A percentile compares a stretch with the other conserved stretches of the same genome.
phyloP scores from a whole-genome alignment of 2,888 invertebrate genomes.

The Morpho helenor region DNA sequence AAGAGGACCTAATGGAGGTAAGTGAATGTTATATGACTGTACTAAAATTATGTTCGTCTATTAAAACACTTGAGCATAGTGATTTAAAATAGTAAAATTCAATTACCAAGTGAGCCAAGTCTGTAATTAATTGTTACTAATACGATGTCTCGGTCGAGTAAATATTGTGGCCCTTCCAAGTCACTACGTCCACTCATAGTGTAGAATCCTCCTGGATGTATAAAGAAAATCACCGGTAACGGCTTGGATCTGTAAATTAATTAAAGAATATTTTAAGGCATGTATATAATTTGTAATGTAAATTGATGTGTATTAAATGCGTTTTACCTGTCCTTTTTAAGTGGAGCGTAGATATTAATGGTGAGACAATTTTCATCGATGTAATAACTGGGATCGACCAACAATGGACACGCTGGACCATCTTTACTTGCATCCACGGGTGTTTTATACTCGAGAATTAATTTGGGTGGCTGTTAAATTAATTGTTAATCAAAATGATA shows the following conservation, averaged over 20 bases:
- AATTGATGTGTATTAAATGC: too few relatives aligned
- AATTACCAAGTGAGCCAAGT: conserved; percentile 59
- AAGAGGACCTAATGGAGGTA: neutral
- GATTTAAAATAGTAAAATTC: neutral
- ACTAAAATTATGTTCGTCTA: too few relatives aligned
- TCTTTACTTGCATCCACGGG: conserved; percentile 79
- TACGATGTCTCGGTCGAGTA: conserved; percentile 80
- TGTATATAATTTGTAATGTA: neutral
- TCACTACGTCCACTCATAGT: conserved; percentile 74
- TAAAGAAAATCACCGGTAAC: conserved; percentile 80
- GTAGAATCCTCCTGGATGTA: conserved; percentile 82
- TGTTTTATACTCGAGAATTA: conserved; percentile 67
- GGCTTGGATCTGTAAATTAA: conserved; percentile 11
- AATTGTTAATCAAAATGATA: neutral
- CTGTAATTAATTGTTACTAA: conserved; percentile 81
- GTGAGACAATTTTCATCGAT: conserved; percentile 82
- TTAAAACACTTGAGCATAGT: neutral
- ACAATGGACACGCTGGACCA: conserved; percentile 78
- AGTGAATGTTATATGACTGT: neutral
- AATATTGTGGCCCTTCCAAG: conserved; percentile 75
- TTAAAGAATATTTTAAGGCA: neutral
- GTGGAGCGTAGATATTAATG: conserved; percentile 79
- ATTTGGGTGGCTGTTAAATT: conserved; percentile 63
- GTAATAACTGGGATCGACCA: conserved; percentile 39
- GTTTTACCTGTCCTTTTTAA: conserved; percentile 23